A percentile compares a stretch with the other conserved stretches of the same genome.
Conservation (phyloP, 35 echinoderm and acorn worm species). For the Apostichopus japonicus region DNA sequence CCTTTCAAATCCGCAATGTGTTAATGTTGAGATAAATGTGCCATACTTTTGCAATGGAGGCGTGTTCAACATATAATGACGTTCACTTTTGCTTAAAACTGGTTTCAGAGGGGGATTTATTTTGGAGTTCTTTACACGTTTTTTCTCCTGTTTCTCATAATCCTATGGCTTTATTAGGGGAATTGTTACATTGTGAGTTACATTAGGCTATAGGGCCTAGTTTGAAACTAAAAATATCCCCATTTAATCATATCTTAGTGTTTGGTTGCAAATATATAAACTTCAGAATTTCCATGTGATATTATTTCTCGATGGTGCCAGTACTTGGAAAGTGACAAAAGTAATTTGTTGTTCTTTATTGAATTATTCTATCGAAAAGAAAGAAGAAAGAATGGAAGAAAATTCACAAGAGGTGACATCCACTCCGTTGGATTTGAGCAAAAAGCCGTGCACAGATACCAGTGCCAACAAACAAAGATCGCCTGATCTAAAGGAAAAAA, state of each 20-base stretch:
- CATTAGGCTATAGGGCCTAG: too few relatives aligned
- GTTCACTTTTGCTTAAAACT: neutral
- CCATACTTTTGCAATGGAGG: neutral
- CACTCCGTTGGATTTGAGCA: slow-evolving; percentile 29
- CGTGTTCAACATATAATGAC: neutral
- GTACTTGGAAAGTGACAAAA: too few relatives aligned
- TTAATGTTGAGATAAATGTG: neutral
- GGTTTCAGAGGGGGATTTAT: neutral
- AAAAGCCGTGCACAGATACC: neutral
- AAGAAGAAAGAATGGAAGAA: slow-evolving; percentile 7
- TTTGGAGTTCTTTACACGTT: neutral
- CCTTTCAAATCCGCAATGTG: neutral
- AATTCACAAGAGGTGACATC: slow-evolving; percentile 9
- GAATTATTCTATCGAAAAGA: too few relatives aligned
- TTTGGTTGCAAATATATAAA: too few relatives aligned
- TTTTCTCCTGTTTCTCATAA: neutral
- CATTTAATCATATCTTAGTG: too few relatives aligned
- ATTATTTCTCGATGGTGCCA: too few relatives aligned
- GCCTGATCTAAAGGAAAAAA: neutral
- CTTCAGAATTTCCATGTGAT: too few relatives aligned
- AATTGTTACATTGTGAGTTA: too few relatives aligned
- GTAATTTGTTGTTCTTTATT: too few relatives aligned
- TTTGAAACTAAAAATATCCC: too few relatives aligned
- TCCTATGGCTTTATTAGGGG: too few relatives aligned
- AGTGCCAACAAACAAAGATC: neutral